These are phyloP conservation scores for Sparus aurata DNA, from an alignment of 2,797 vertebrate species.

Conservation along the genomic window DNA sequence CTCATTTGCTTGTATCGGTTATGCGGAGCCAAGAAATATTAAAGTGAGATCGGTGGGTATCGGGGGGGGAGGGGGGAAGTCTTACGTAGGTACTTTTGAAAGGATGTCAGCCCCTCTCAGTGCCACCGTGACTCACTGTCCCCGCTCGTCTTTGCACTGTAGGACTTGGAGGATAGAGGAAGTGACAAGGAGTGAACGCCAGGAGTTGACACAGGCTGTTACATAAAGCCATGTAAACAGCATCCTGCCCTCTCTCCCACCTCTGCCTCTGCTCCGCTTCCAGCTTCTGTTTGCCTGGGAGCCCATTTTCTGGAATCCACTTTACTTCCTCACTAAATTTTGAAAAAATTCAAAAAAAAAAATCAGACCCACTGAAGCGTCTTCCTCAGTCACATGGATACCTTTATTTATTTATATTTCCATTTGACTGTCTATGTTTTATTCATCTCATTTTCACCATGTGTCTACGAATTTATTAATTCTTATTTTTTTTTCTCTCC, in stretches of 20 bases:
- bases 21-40: background rate
- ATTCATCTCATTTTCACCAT: slow-evolving; percentile 67
- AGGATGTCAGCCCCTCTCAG: slow-evolving; percentile 8
- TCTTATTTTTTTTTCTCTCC: background rate
- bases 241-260: slow-evolving; percentile 47
- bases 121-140: slow-evolving; percentile 23
- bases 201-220: slow-evolving; percentile 60
- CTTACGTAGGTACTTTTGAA: background rate
- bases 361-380: slow-evolving; percentile 59
- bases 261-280: slow-evolving; percentile 30
- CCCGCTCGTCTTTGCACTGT: slow-evolving; percentile 30
- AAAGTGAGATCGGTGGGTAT: slow-evolving; percentile 15
- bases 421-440: slow-evolving; percentile 48
- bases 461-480: slow-evolving; percentile 8
- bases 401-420: slow-evolving; percentile 76
- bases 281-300: slow-evolving; percentile 37
- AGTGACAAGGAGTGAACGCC: slow-evolving; percentile 55
- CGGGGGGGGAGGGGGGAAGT: background rate
- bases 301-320: slow-evolving; percentile 62
- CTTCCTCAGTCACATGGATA: slow-evolving; percentile 54
- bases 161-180: slow-evolving; percentile 50
- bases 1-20: slow-evolving; percentile 32
- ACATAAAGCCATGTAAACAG: slow-evolving; percentile 69
- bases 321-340: slow-evolving; percentile 63
- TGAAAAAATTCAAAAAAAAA: slow-evolving; percentile 24